These are phyloP conservation scores for Drosophila mayri DNA, from an alignment of 1,140 invertebrate genomes.

Conservation along the genomic window DNA sequence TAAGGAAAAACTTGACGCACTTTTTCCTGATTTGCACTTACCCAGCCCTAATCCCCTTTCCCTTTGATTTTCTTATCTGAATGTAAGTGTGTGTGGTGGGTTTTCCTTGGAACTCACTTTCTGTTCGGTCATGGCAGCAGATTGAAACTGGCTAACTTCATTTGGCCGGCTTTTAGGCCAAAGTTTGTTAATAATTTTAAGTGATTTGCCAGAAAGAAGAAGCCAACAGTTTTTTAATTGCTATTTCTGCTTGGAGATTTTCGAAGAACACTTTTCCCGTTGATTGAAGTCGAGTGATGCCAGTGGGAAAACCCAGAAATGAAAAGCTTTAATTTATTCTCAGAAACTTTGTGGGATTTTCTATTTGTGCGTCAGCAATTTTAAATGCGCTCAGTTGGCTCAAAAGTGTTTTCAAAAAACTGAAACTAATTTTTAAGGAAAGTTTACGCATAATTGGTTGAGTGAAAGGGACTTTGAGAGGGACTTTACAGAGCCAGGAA, in stretches of 20 bases:
- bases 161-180: constrained; percentile 35
- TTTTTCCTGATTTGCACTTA: constrained; percentile 74
- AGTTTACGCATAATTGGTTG: neutral
- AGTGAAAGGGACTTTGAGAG: neutral
- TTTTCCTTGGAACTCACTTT: constrained; percentile 37
- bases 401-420: constrained; percentile 4
- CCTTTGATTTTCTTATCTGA: constrained; percentile 68
- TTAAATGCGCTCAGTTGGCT: constrained; percentile 7
- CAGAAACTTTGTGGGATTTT: constrained; percentile 8
- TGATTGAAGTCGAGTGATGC: constrained; percentile 17
- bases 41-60: constrained; percentile 3
- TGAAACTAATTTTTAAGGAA: neutral
- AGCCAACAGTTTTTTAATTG: constrained; percentile 67
- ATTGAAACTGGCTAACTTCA: constrained; percentile 42
- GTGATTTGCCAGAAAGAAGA: constrained; percentile 64
- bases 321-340: constrained; percentile 5
- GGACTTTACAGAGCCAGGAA: no score
- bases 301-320: neutral
- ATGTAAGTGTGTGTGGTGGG: constrained; percentile 30
- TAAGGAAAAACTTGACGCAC: constrained; percentile 70
- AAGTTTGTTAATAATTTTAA: constrained; percentile 75
- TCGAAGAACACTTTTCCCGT: constrained; percentile 14
- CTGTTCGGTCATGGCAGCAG: constrained; percentile 39
- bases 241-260: constrained; percentile 11
- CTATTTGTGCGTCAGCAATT: constrained; percentile 19